Base-by-base conservation (phyloP, 2,797 vertebrate species). In the Stomatorhinus walkeri region DNA sequence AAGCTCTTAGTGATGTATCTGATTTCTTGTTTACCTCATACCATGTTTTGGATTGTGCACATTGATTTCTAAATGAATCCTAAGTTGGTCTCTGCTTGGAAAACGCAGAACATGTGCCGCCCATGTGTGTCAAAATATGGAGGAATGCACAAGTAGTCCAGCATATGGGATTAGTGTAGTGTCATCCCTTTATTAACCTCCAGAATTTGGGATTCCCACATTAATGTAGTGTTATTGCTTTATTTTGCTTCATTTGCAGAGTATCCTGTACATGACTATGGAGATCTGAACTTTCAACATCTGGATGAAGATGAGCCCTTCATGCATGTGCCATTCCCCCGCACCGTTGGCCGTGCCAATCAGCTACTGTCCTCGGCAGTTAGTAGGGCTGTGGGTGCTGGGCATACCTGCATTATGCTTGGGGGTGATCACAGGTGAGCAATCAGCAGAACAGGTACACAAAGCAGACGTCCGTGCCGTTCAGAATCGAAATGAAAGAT, bases 401-500 rank as follows among this genome's bases (percentile, higher is more conserved):
- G 98, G 6, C 97, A 99, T 90, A 98, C 96, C 59, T 96, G 98
- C 0, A 92, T 99, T 92, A 97, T 98, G 89, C 91, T 99, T 16
- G 98, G 98, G 89, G 98, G 98, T 0, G 98, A 99, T 91, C 98
- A 99, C 96, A 99, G 98, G 98, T 99, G 92, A 93, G 90, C 24
- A 1, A 2, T 49, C 0, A 6, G 7, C 51, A 87, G 22, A 10
- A 24, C 8, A 3, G 14, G 49, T 56, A 14, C 48, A 12, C 46
- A 85, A 14, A 85, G 43, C 12, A 85, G 48, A 12, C 24, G 28
- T 32, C 14, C 3, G 36, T 32, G 12, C 28, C 14, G 0, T 86
- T 86, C n/a, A 56, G 12, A 56, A 86, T 86, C 6, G 56, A 54
- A 32, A 56, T 10, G 85, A 51, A 85, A 32, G 48, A 28, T 14